phyloP scores from a whole-genome alignment of 2,113 vertebrate species.

The Stomatorhinus ivindoensis region DNA sequence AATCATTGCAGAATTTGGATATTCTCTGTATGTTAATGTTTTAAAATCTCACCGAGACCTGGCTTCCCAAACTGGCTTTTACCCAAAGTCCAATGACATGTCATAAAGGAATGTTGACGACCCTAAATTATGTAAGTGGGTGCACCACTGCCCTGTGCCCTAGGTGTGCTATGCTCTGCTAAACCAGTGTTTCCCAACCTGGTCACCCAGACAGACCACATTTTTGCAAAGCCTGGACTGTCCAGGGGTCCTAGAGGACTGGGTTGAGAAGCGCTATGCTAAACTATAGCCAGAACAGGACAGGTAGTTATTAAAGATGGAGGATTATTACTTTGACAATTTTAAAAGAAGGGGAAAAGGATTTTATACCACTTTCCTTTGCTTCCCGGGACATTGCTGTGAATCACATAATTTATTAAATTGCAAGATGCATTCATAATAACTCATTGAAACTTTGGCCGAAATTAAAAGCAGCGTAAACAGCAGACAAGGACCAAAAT shows the following conservation, averaged over 20 bases:
- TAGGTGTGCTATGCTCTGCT: background rate
- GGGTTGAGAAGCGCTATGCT: background rate
- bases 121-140: background rate
- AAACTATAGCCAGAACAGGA: background rate
- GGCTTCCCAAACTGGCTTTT: background rate
- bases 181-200: background rate
- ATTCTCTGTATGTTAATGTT: background rate
- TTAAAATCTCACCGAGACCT: background rate
- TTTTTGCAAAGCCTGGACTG: background rate
- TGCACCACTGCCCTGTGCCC: background rate
- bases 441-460: background rate
- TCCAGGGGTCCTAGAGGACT: background rate
- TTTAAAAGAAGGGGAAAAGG: background rate
- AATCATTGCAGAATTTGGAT: background rate
- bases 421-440: background rate
- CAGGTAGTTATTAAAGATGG: background rate
- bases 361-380: background rate
- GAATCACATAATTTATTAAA: background rate
- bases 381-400: background rate
- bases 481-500: background rate
- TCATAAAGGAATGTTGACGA: background rate
- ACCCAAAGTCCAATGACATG: background rate
- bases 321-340: background rate
- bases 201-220: background rate
- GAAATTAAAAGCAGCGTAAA: background rate